Evolutionary conservation across 2,888 invertebrate species (phyloP).

Genomic region (Phyto melanocephala): DNA sequence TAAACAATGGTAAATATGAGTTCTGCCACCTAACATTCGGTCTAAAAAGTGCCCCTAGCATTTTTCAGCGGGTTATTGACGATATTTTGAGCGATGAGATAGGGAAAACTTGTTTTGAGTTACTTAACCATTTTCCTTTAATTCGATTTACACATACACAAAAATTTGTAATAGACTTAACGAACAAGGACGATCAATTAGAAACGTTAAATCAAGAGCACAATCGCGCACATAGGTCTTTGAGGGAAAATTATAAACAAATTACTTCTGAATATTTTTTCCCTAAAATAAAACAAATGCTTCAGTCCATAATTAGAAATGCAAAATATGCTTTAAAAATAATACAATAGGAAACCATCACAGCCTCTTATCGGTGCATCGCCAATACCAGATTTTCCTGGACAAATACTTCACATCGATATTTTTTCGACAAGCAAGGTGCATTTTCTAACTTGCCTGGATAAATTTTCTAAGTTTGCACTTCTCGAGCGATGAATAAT

Average conservation of each 20-base stretch:
- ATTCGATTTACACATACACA: too few relatives aligned
- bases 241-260: too few relatives aligned
- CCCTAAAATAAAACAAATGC: too few relatives aligned
- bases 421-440: slow-evolving; percentile 35
- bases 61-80: neutral
- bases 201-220: too few relatives aligned
- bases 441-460: slow-evolving; percentile 38
- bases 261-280: too few relatives aligned
- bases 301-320: too few relatives aligned
- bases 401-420: slow-evolving; percentile 33
- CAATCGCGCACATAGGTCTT: too few relatives aligned
- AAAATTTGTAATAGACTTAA: too few relatives aligned
- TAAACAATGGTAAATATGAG: neutral
- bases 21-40: neutral
- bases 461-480: slow-evolving; percentile 15
- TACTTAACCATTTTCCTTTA: too few relatives aligned
- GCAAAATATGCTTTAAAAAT: slow-evolving; percentile 29
- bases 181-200: too few relatives aligned
- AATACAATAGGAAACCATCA: slow-evolving; percentile 41
- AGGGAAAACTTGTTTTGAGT: neutral
- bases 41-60: neutral
- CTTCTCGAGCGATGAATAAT: neutral
- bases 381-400: slow-evolving; percentile 27
- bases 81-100: neutral
- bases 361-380: slow-evolving; percentile 24